These are phyloP conservation scores for Epinotia bilunana DNA, from an alignment of 2,888 invertebrate genomes.

Conservation along the genomic window DNA sequence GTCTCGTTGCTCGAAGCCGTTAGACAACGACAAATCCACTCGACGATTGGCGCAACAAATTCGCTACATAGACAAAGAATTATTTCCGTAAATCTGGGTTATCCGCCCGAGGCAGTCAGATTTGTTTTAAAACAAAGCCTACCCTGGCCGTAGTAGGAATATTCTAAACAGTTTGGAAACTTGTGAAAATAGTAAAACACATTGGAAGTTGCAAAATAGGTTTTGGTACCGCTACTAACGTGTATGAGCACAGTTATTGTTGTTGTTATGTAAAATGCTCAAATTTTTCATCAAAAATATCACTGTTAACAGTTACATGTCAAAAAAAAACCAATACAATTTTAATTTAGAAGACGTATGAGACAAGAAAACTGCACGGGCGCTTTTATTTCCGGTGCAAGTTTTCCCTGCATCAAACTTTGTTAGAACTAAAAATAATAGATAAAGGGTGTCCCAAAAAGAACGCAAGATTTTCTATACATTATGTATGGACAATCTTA, in stretches of 20 bases:
- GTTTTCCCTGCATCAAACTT: neutral
- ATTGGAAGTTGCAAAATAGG: neutral
- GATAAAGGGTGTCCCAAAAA: no score
- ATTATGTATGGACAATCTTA: no score
- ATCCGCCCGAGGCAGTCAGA: conserved; percentile 43
- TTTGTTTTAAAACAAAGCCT: conserved; percentile 45
- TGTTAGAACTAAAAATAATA: no score
- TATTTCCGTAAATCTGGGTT: conserved; percentile 50
- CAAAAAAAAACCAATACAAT: neutral
- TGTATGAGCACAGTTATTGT: no score
- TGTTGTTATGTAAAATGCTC: no score
- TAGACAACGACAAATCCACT: conserved; percentile 55
- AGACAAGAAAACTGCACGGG: neutral
- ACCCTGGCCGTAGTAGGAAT: conserved; percentile 4
- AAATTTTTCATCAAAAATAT: neutral
- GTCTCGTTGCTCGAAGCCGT: conserved; percentile 41
- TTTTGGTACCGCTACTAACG: neutral
- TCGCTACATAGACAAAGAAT: conserved; percentile 55
- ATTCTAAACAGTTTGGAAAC: conserved; percentile 19
- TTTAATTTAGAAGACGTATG: neutral
- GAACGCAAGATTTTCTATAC: no score
- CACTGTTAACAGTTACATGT: neutral
- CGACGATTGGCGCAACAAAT: conserved; percentile 55
- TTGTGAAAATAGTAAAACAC: neutral
- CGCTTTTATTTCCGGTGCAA: conserved; percentile 5